phyloP scores from a whole-genome alignment of 1,140 invertebrate genomes.

The Drosophila tropicalis region DNA sequence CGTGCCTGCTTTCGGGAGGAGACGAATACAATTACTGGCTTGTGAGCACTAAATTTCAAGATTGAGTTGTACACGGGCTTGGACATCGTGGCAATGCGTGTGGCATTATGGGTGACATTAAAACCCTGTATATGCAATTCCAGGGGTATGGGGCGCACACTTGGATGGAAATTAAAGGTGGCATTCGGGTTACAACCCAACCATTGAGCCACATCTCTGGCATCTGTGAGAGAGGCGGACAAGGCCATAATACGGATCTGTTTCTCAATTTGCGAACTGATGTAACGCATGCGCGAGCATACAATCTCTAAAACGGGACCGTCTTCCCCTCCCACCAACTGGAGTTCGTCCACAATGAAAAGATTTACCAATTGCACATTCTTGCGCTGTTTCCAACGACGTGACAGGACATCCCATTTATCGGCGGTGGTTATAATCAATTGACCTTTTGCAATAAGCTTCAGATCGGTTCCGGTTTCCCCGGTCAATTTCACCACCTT shows the following conservation, averaged over 20 bases:
- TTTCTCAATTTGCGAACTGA: constrained; percentile 97
- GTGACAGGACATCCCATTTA: constrained; percentile 99
- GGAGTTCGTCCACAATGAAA: constrained; percentile 99
- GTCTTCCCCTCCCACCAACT: constrained; percentile 93
- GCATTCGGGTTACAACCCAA: constrained; percentile 95
- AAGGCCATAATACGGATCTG: constrained; percentile 98
- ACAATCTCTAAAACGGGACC: constrained; percentile 98
- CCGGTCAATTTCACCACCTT: constrained; percentile 95
- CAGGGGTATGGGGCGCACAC: constrained; percentile 96
- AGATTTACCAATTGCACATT: constrained; percentile 98
- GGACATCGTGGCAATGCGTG: constrained; percentile 97
- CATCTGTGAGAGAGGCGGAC: constrained; percentile 96
- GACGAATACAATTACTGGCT: constrained; percentile 98
- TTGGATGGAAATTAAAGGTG: constrained; percentile 99
- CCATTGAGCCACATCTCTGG: constrained; percentile 98
- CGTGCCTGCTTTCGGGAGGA: constrained; percentile 96
- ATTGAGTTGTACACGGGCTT: constrained; percentile 98
- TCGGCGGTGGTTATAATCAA: constrained; percentile 98
- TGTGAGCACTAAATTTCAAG: constrained; percentile 92
- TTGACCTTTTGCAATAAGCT: constrained; percentile 95
- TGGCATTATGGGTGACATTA: constrained; percentile 98
- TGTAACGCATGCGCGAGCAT: constrained; percentile 98
- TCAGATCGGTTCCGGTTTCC: constrained; percentile 98
- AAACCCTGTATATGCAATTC: constrained; percentile 98
- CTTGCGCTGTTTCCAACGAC: constrained; percentile 99